Evolutionary conservation across 1,140 invertebrate species (phyloP).

Genomic region (Melanaphis sacchari): DNA sequence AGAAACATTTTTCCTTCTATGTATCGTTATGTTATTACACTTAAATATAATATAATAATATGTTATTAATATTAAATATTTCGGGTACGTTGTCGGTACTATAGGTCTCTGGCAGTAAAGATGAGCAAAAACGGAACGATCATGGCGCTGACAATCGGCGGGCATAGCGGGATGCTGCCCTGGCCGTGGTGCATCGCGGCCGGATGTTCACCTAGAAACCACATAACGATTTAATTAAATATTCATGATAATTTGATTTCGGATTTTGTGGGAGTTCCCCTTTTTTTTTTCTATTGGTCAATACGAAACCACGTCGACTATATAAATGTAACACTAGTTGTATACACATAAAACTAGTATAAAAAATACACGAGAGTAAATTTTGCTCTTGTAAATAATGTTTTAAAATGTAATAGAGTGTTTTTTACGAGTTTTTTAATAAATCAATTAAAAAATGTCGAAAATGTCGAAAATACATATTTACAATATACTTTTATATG

Average conservation of each 20-base stretch:
- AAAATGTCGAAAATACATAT: no score
- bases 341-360: no score
- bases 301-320: neutral
- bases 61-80: neutral
- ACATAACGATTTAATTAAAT: neutral
- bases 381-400: neutral
- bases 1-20: neutral
- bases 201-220: slow-evolving; percentile 65
- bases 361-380: neutral
- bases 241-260: neutral
- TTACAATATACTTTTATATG: no score
- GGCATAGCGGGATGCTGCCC: slow-evolving; percentile 62
- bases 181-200: slow-evolving; percentile 67
- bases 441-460: no score
- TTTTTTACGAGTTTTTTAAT: no score
- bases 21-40: neutral
- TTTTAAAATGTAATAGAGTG: no score
- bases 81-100: neutral
- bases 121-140: slow-evolving; percentile 59
- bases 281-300: neutral
- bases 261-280: neutral
- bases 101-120: slow-evolving; percentile 56
- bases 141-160: slow-evolving; percentile 58
- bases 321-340: neutral
- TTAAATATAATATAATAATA: neutral